Percentiles rank a stretch among this genome's conserved stretches.
Conservation (phyloP, 2,797 vertebrate species). For the Antrozous pallidus region DNA sequence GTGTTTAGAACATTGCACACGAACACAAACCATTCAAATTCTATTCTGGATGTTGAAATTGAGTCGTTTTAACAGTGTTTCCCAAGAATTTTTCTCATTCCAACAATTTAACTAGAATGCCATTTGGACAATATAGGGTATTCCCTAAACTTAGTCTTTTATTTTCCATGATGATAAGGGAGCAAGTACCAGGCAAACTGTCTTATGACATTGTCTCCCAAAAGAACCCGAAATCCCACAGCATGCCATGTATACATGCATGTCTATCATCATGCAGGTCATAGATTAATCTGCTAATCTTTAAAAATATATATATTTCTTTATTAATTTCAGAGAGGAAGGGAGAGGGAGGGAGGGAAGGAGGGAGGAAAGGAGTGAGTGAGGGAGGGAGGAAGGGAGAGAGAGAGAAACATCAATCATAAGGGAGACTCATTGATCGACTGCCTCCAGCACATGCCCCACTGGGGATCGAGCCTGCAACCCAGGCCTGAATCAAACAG, state of each 20-base stretch:
- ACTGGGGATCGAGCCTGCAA: too few relatives aligned
- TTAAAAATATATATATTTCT: too few relatives aligned
- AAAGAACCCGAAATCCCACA: neutral
- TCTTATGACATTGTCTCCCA: neutral
- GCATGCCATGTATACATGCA: neutral
- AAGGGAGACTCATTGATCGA: too few relatives aligned
- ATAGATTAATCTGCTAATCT: neutral
- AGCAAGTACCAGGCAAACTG: neutral
- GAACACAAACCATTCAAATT: neutral
- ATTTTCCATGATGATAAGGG: neutral
- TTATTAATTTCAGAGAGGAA: too few relatives aligned
- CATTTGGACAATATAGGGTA: neutral
- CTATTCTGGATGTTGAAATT: neutral
- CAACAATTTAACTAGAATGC: neutral
- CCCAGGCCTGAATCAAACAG: too few relatives aligned
- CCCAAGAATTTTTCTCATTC: neutral
- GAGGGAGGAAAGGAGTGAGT: too few relatives aligned
- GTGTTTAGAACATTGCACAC: neutral
- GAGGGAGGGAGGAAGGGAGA: too few relatives aligned
- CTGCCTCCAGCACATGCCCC: too few relatives aligned
- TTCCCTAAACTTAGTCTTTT: slow-evolving; percentile 15
- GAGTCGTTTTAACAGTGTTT: neutral
- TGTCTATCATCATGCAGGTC: neutral
- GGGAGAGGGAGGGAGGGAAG: too few relatives aligned
- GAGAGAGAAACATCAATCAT: too few relatives aligned